Evolutionary conservation across 2,797 vertebrate genomes (phyloP).

Genomic region (Microtus californicus): DNA sequence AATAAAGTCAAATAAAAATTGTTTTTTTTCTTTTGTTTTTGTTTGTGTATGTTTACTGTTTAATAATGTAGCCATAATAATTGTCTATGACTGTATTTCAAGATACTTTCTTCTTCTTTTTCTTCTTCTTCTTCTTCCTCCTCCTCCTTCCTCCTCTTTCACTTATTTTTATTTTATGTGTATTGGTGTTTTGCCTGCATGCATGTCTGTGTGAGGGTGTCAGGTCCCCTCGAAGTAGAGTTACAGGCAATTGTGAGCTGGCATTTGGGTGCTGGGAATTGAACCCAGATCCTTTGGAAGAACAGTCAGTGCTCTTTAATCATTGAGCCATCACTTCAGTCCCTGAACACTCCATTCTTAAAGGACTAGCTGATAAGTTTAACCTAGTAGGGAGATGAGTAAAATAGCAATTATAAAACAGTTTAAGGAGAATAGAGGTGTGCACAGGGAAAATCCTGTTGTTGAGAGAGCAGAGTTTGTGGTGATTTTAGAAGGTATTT

Average conservation of each 20-base stretch:
- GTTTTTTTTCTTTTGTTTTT: background rate
- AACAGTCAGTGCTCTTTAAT: background rate
- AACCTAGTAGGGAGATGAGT: constrained; percentile 32
- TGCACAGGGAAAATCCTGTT: background rate
- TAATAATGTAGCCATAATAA: constrained; percentile 58
- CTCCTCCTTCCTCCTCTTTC: too few species aligned
- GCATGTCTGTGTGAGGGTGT: background rate
- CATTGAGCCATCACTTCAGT: background rate
- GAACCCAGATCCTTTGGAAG: background rate
- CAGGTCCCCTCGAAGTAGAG: background rate
- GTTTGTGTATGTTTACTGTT: background rate
- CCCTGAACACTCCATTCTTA: constrained; percentile 29
- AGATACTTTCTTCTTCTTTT: background rate
- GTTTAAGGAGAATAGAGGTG: background rate
- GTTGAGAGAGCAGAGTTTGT: background rate
- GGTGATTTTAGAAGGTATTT: constrained; percentile 59
- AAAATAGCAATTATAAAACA: constrained; percentile 10
- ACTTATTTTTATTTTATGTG: background rate
- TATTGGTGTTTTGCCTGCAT: background rate
- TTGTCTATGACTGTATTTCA: constrained; percentile 61
- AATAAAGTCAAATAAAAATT: constrained; percentile 42
- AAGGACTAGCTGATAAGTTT: constrained; percentile 27
- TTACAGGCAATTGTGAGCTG: background rate
- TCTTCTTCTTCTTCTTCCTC: too few species aligned
- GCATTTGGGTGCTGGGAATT: background rate